Percentiles rank a stretch among this genome's conserved stretches.
phyloP scores from a whole-genome alignment of 1,140 invertebrate genomes.

The Meloidogyne floridensis region DNA sequence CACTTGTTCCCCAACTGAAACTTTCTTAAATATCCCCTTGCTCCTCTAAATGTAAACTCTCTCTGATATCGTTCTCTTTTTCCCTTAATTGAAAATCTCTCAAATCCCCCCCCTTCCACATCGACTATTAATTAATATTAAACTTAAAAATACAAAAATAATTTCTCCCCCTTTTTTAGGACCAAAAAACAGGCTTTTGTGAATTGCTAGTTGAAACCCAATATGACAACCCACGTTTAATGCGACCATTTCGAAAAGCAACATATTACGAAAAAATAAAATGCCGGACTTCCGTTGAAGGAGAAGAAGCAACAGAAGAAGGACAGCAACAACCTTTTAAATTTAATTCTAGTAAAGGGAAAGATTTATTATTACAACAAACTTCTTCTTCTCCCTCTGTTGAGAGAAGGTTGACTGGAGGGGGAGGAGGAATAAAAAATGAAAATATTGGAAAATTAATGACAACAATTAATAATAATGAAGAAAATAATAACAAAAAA shows the following conservation, averaged over 20 bases:
- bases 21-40: too few species aligned
- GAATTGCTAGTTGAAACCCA: slow-evolving; percentile 60
- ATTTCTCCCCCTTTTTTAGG: background rate
- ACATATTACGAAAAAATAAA: slow-evolving; percentile 64
- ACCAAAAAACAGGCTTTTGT: slow-evolving; percentile 56
- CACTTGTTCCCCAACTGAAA: too few species aligned
- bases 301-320: background rate
- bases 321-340: background rate
- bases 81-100: too few species aligned
- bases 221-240: slow-evolving; percentile 62
- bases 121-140: too few species aligned
- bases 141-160: background rate
- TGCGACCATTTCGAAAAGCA: slow-evolving; percentile 63
- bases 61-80: too few species aligned
- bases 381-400: too few species aligned
- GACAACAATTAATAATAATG: too few species aligned
- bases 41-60: too few species aligned
- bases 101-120: too few species aligned
- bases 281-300: slow-evolving; percentile 47
- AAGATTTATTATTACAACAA: slow-evolving; percentile 8
- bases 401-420: background rate
- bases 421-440: slow-evolving; percentile 8
- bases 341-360: slow-evolving; percentile 10
- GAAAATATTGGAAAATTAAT: background rate
- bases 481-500: background rate